Evolutionary conservation across 1,140 invertebrate genomes (phyloP), one percentile per base, ranked within the genome.

Genomic region (Meloidogyne hapla): DNA sequence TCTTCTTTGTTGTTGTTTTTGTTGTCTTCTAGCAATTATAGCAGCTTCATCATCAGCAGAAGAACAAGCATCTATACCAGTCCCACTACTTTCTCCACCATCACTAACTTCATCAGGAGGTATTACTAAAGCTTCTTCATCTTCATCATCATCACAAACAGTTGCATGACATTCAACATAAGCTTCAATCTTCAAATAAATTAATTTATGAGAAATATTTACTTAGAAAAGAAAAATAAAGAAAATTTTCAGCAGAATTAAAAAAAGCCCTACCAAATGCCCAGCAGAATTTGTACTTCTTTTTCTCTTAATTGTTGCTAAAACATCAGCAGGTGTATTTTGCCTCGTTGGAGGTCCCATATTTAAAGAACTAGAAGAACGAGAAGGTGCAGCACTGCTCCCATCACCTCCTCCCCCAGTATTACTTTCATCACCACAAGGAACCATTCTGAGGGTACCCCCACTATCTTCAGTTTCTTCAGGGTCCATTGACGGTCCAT

Each of bases 391-490:
- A 56, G 48, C 48, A 56, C 48, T 56, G 18, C 48, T 56, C n/a
- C 48, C 48, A 56, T 56, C 48, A 8, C 48, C 48, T n/a, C 48
- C 48, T 56, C 18, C 3, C n/a, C 68, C 62, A 23, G 38, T 76
- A 25, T 75, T 66, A 40, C 61, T 45, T 33, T 64, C 45, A 38
- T 73, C 71, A 13, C 23, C 69, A 61, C 71, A 73, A 8, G 71
- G 67, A 71, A 69, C 68, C 25, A 70, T 45, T n/a, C 75, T 12
- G 9, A 76, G 69, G 38, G 75, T 76, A 48, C 75, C 75, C n/a
- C 75, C 75, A 64, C 75, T 75, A 38, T 75, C 33, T 23, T 77
- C 70, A 77, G 77, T 48, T 18, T 76, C 74, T 28, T 77, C 18
- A 4, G 76, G 26, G 12, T 74, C 76, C 12, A 77, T 64, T 62